Evolutionary conservation across 2,888 invertebrate species (phyloP), one percentile per base, ranked within the genome.

Genomic region (Eupsilia transversa): DNA sequence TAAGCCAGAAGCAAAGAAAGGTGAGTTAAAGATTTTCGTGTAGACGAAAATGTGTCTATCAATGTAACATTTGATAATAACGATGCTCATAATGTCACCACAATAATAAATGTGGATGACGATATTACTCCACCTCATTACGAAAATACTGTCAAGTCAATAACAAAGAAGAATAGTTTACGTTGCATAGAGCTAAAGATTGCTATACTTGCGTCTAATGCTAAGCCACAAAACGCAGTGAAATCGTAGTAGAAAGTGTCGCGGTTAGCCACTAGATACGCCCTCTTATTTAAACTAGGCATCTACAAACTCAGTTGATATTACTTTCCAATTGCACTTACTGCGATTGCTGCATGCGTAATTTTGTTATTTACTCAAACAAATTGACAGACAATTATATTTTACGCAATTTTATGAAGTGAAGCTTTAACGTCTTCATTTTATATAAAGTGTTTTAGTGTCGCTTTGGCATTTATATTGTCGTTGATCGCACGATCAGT

Each of bases 261-360:
- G 94, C 83, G 95, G 95, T 94, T 92, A 91, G 84, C 93, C 93
- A 80, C 89, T 84, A 74, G 86, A 70, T 77, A 88, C 92, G 90
- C 93, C 94, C 86, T 89, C 93, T 92, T 88, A 93, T 95, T 94
- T 92, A 94, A 94, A 94, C 90, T 93, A 94, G 94, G 81, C 91
- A 92, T 91, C 90, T 89, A 86, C 86, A 82, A 82, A 86, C 84
- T 86, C 82, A 79, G 84, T 87, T 82, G 86, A 86, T 87, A 88
- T 88, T 89, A 86, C 87, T 89, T 89, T 88, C 88, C 87, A 89
- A 88, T 88, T 89, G 83, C 87, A 84, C 73, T 86, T 78, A 64
- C 75, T 74, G 77, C 69, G 63, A 85, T 86, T 80, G 67, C 72
- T 72, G 59, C 64, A 74, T 73, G 57, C 77, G 71, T 83, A 73